Conservation (phyloP, 2,797 vertebrate species). For the Onychomys torridus region DNA sequence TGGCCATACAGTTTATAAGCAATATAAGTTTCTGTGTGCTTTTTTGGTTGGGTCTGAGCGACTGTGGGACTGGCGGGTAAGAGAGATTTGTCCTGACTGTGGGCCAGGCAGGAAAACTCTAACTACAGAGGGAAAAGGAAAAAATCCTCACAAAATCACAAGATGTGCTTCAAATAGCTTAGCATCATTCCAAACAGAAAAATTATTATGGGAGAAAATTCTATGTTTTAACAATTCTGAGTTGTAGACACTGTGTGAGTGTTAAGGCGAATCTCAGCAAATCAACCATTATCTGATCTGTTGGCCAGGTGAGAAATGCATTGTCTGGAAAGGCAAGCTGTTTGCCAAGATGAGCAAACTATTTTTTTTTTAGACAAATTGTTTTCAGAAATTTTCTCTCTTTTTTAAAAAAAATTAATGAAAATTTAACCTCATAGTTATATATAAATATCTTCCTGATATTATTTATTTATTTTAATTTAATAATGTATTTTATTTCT, state of each 20-base stretch:
- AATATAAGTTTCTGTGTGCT: too few relatives aligned
- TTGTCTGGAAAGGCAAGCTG: slow-evolving; percentile 6
- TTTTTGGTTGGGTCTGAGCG: too few relatives aligned
- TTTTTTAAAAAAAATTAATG: too few relatives aligned
- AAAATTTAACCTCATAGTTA: too few relatives aligned
- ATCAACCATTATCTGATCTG: background rate
- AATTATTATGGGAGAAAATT: background rate
- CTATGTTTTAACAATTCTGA: slow-evolving; percentile 2
- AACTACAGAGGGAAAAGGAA: background rate
- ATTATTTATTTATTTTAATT: too few relatives aligned
- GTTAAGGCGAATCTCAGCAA: background rate
- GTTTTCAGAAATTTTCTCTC: too few relatives aligned
- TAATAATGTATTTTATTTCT: too few relatives aligned
- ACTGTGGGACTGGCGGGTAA: too few relatives aligned
- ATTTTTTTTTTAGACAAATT: slow-evolving; percentile 38
- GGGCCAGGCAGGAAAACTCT: too few relatives aligned
- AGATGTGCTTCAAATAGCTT: background rate
- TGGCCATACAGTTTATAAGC: too few relatives aligned
- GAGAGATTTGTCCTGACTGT: too few relatives aligned
- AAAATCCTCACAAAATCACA: background rate
- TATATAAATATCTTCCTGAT: too few relatives aligned
- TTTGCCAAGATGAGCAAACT: slow-evolving; percentile 36
- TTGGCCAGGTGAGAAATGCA: slow-evolving; percentile 18
- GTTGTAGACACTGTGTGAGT: background rate
- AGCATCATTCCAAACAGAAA: background rate